phyloP scores from a whole-genome alignment of 1,140 invertebrate genomes.

The Zaprionus camerounensis region DNA sequence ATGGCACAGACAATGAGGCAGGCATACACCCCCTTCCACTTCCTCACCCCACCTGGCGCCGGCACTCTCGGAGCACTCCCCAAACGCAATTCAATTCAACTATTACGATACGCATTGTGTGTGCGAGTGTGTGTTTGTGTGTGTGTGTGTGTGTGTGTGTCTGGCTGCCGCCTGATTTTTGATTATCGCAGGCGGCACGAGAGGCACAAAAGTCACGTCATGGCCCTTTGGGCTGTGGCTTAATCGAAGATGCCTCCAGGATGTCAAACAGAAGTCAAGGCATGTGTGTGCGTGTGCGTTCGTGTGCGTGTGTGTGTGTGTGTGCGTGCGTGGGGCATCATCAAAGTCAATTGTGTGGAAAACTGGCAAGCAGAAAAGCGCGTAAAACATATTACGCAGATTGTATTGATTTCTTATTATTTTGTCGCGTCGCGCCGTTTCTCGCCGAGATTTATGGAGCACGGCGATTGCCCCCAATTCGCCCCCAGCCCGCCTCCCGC shows the following conservation, averaged over 20 bases:
- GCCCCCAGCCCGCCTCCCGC: neutral
- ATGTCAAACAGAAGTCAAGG: slow-evolving; percentile 14
- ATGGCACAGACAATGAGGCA: slow-evolving; percentile 16
- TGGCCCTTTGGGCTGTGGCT: slow-evolving; percentile 60
- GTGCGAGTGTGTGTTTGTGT: slow-evolving; percentile 3
- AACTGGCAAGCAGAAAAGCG: slow-evolving; percentile 70
- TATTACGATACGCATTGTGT: slow-evolving; percentile 76
- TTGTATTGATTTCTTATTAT: slow-evolving; percentile 82
- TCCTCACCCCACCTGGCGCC: neutral
- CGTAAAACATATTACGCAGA: slow-evolving; percentile 81
- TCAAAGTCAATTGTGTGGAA: slow-evolving; percentile 84
- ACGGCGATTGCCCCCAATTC: slow-evolving; percentile 19
- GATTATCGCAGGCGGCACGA: slow-evolving; percentile 61
- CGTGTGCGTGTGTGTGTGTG: slow-evolving; percentile 5
- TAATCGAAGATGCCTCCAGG: slow-evolving; percentile 58
- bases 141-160: neutral
- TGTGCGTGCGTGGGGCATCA: slow-evolving; percentile 58
- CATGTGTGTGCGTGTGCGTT: neutral
- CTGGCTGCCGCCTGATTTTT: slow-evolving; percentile 34
- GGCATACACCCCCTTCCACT: slow-evolving; percentile 7
- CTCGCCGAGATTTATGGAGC: slow-evolving; percentile 62
- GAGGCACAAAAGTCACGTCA: slow-evolving; percentile 76
- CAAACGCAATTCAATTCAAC: slow-evolving; percentile 77
- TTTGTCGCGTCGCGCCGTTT: slow-evolving; percentile 49
- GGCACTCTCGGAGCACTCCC: slow-evolving; percentile 4